These are phyloP conservation scores for Margaritifera margaritifera DNA, from an alignment of 2,888 invertebrate genomes.

Conservation along the genomic window DNA sequence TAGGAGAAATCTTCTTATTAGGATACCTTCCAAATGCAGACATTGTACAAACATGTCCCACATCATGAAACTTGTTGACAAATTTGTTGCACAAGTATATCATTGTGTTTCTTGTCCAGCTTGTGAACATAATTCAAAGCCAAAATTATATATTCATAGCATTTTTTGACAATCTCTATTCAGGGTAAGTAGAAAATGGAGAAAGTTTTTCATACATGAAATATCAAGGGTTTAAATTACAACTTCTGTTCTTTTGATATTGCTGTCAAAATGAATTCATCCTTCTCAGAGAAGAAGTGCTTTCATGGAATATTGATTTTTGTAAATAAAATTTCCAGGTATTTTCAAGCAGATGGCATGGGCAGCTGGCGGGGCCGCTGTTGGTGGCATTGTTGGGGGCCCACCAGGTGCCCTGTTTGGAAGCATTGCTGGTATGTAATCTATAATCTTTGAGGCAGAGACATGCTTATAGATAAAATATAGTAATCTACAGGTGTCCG, in stretches of 20 bases:
- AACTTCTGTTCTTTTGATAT: not conserved
- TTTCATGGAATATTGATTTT: conserved; percentile 2
- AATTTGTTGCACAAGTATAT: too few relatives aligned
- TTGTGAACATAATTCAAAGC: too few relatives aligned
- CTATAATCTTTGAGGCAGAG: not conserved
- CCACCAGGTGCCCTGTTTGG: conserved; percentile 66
- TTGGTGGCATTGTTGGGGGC: conserved; percentile 61
- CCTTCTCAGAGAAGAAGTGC: not conserved
- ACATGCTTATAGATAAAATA: conserved; percentile 2
- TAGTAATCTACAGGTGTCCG: not conserved
- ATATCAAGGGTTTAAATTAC: not conserved
- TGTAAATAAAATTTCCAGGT: conserved; percentile 40
- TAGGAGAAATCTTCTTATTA: too few relatives aligned
- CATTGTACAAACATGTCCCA: too few relatives aligned
- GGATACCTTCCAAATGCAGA: too few relatives aligned
- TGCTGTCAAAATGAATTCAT: not conserved
- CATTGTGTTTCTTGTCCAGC: too few relatives aligned
- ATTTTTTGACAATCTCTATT: too few relatives aligned
- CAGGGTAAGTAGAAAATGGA: too few relatives aligned
- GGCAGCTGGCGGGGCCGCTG: conserved; percentile 61
- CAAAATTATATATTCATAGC: too few relatives aligned
- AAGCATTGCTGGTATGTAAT: conserved; percentile 54
- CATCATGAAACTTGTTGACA: too few relatives aligned
- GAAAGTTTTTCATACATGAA: too few relatives aligned
- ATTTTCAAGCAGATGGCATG: conserved; percentile 65